Evolutionary conservation across 2,797 vertebrate genomes (phyloP).

Genomic region (Sebastes paucispinis): DNA sequence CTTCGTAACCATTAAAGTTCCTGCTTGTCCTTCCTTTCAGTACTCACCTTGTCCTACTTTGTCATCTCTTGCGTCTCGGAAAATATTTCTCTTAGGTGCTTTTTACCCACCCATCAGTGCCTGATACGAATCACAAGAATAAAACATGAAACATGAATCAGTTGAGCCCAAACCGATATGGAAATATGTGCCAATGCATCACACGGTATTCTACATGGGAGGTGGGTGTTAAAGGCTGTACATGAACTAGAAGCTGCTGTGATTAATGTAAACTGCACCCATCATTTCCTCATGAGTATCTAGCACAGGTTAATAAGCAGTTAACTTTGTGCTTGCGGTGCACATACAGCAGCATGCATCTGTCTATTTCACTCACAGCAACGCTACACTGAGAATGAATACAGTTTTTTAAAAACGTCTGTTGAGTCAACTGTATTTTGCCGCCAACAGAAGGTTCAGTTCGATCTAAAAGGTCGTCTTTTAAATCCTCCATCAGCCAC

Average conservation of each 20-base stretch:
- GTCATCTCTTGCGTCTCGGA: not conserved
- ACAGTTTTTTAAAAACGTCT: not conserved
- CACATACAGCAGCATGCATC: not conserved
- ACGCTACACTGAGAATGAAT: not conserved
- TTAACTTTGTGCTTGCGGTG: not conserved
- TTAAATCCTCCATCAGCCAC: not conserved
- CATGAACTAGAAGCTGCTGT: not conserved
- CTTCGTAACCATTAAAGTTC: not conserved
- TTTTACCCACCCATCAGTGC: not conserved
- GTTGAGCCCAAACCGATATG: not conserved
- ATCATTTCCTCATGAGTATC: slow-evolving; percentile 4
- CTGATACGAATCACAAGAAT: not conserved
- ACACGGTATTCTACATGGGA: not conserved
- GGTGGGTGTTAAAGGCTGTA: not conserved
- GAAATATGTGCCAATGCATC: not conserved
- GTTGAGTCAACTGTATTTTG: not conserved
- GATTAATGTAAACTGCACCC: not conserved
- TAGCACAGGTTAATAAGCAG: not conserved
- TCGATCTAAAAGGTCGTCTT: not conserved
- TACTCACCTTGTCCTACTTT: slow-evolving; percentile 49
- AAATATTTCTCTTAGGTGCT: not conserved
- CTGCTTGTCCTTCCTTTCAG: slow-evolving; percentile 21
- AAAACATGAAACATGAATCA: not conserved
- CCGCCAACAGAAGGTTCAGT: not conserved
- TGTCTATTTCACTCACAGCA: not conserved